Evolutionary conservation across 35 echinoderm and acorn worm species (phyloP).

Genomic region (Heliocidaris tuberculata): DNA sequence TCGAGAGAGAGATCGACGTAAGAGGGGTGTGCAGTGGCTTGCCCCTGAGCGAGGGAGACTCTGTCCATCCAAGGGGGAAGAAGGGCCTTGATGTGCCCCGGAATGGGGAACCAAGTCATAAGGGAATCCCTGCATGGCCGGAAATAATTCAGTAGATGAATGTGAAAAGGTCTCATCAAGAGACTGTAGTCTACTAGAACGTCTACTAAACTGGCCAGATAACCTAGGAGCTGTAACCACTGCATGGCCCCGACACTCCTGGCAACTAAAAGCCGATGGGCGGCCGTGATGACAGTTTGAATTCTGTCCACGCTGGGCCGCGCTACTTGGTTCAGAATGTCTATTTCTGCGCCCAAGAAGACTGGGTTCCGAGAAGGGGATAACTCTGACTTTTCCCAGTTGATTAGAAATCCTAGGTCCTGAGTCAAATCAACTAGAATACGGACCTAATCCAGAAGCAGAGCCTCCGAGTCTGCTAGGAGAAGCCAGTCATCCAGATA

Average conservation of each 20-base stretch:
- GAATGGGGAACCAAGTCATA: neutral
- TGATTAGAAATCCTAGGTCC: no score
- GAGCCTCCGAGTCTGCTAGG: no score
- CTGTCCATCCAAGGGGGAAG: neutral
- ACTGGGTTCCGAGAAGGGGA: no score
- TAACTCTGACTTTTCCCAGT: no score
- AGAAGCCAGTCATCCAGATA: no score
- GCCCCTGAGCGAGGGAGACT: neutral
- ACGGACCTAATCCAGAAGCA: no score
- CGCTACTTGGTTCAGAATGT: no score
- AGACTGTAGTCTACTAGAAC: conserved; percentile 47
- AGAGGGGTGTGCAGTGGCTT: neutral
- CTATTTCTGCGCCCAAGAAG: no score
- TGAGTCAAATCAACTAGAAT: no score
- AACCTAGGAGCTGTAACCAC: conserved; percentile 28
- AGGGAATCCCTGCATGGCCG: neutral
- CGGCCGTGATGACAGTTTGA: no score
- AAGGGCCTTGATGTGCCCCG: neutral
- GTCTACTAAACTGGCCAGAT: conserved; percentile 56
- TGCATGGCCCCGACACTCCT: neutral
- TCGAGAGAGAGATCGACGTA: neutral
- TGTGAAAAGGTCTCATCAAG: conserved; percentile 50
- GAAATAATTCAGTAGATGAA: conserved; percentile 48
- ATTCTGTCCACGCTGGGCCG: no score
- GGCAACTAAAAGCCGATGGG: no score